Base-by-base conservation (phyloP, 2,888 invertebrate species). In the Drosophila suboccidentalis region DNA sequence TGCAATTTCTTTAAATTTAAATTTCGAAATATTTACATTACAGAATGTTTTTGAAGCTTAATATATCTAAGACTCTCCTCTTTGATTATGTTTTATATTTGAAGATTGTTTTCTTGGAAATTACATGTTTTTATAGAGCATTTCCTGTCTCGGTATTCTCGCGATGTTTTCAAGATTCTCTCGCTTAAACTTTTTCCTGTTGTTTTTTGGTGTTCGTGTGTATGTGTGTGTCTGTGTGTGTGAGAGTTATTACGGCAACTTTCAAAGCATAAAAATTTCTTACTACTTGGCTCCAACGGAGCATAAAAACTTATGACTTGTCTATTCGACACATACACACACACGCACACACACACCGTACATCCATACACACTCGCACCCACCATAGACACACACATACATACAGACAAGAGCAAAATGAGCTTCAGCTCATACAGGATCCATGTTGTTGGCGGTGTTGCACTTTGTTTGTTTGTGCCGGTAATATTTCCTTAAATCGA, bases 401-500 rank as follows among this genome's bases (percentile, higher is more conserved):
- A 65, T 6, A 54, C 26, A 67, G 17, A 69, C 36, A 9, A 49
- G 55, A 59, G 38, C 29, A 38, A 69, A 53, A 65, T 64, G 74
- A 68, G 68, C 78, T 61, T 43, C 29, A 54, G 50, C 34, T 75
- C 32, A 59, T 63, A 75, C 75, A 63, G 70, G 59, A 75, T 66
- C 69, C 64, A 58, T 55, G 68, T 57, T 63, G 58, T 69, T 64
- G 76, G 64, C 66, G 80, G 70, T 66, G 82, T 66, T 83, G 90
- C 82, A 85, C 86, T 86, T 87, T 86, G 90, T 86, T 86, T 86
- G 86, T 90, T 86, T 90, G 88, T 80, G 83, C 90, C 90, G 86
- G 90, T 90, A 86, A 86, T 88, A 86, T 90, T 88, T 90, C 87
- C 89, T 86, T 90, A 86, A 86, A 86, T 86, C 86, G 86, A 90